Percentiles rank a stretch among this genome's conserved stretches.
Evolutionary conservation across 30 jellyfish, hydroid and myxozoan genomes (phyloP).

Genomic region (Hydractinia echinata): DNA sequence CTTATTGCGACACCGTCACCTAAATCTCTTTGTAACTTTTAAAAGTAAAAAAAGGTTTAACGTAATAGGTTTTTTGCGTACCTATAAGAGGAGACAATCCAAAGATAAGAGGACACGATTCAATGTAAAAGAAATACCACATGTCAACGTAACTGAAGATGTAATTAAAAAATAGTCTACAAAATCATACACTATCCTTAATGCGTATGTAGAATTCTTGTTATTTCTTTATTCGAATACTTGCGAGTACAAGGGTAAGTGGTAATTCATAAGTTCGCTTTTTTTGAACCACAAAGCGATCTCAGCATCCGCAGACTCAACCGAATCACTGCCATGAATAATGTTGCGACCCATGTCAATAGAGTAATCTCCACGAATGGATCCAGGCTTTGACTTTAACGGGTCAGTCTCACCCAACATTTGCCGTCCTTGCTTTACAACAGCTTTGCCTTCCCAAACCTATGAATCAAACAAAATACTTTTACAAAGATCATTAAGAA

Average conservation of each 20-base stretch:
- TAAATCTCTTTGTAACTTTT: too few relatives aligned
- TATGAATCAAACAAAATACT: not conserved
- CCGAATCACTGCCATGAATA: conserved; percentile 55
- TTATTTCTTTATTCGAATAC: conserved; percentile 23
- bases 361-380: conserved; percentile 55
- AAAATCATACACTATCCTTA: not conserved
- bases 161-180: too few relatives aligned
- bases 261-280: conserved; percentile 35
- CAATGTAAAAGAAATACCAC: too few relatives aligned
- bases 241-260: conserved; percentile 16
- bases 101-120: too few relatives aligned
- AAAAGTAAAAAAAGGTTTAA: too few relatives aligned
- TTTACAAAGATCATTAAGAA: too few relatives aligned
- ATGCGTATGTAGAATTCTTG: not conserved
- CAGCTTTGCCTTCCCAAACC: conserved; percentile 97
- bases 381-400: conserved; percentile 49
- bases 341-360: conserved; percentile 55
- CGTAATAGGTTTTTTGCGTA: too few relatives aligned
- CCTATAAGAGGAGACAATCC: too few relatives aligned
- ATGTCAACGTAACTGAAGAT: too few relatives aligned
- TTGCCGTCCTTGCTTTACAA: conserved; percentile 73
- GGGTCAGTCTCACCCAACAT: conserved; percentile 99
- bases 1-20: too few relatives aligned
- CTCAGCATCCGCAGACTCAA: conserved; percentile 45
- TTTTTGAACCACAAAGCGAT: conserved; percentile 44